Evolutionary conservation across 2,797 vertebrate species (phyloP).

Genomic region (Bovichtus diacanthus): DNA sequence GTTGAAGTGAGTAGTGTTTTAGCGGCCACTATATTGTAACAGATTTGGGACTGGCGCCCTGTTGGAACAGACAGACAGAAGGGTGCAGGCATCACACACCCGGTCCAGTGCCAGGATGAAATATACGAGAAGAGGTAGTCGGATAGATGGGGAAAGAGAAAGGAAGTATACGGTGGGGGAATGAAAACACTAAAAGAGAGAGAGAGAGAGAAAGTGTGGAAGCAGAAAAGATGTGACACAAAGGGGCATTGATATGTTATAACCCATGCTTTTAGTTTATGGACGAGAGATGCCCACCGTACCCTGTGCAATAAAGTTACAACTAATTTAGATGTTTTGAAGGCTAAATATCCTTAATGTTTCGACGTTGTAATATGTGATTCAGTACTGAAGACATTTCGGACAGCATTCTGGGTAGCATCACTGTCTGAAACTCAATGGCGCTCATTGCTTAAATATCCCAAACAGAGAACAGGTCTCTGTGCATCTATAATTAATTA

Average conservation of each 20-base stretch:
- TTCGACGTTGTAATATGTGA: background rate
- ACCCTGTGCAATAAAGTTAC: background rate
- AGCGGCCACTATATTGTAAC: slow-evolving; percentile 35
- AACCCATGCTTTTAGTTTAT: no score
- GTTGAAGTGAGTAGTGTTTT: slow-evolving; percentile 44
- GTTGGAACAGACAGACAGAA: slow-evolving; percentile 69
- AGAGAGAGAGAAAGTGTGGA: background rate
- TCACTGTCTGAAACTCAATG: slow-evolving; percentile 47
- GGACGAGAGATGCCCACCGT: background rate
- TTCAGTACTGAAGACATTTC: background rate
- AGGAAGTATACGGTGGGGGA: background rate
- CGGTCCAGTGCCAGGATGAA: slow-evolving; percentile 60
- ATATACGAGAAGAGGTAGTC: slow-evolving; percentile 15
- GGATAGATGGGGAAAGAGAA: background rate
- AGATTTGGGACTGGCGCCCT: slow-evolving; percentile 50
- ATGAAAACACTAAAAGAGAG: background rate
- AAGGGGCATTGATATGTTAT: no score
- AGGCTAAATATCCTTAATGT: background rate
- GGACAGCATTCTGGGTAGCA: slow-evolving; percentile 30
- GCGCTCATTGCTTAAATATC: slow-evolving; percentile 46
- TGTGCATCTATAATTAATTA: slow-evolving; percentile 70
- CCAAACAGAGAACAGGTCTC: slow-evolving; percentile 38
- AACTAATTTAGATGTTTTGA: background rate
- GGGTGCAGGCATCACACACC: slow-evolving; percentile 49
- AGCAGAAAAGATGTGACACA: background rate